Evolutionary conservation across 2,113 vertebrate genomes (phyloP).

Genomic region (Zapornia atra): DNA sequence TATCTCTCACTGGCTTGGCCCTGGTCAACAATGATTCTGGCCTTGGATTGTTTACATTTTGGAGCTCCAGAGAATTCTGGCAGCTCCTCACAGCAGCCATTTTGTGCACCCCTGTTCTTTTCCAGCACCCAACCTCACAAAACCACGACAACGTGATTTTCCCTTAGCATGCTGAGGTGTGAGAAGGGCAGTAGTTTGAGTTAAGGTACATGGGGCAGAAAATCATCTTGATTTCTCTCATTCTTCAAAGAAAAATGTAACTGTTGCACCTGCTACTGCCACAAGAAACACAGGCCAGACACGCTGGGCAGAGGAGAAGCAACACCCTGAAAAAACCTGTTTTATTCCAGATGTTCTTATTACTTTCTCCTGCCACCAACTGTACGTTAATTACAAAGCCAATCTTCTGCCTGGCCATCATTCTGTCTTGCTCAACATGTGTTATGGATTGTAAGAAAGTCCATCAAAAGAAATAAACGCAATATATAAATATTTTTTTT

Average conservation of each 20-base stretch:
- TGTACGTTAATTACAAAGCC: neutral
- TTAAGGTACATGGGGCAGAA: neutral
- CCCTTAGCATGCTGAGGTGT: neutral
- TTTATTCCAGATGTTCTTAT: neutral
- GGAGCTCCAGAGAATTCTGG: too few species aligned
- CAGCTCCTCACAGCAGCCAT: too few species aligned
- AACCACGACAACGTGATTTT: too few species aligned
- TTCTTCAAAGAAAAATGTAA: neutral
- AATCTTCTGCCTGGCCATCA: neutral
- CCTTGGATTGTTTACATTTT: too few species aligned
- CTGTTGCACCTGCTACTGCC: neutral
- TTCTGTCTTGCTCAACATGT: neutral
- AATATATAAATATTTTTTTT: neutral
- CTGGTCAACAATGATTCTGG: too few species aligned
- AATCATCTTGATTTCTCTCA: neutral
- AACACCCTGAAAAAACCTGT: neutral
- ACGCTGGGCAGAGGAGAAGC: neutral
- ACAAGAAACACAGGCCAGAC: neutral
- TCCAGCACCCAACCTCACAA: too few species aligned
- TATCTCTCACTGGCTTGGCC: too few species aligned
- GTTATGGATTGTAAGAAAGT: neutral
- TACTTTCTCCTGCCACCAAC: neutral
- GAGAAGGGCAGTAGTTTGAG: neutral
- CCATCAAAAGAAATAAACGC: neutral
- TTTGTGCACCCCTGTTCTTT: too few species aligned